phyloP scores from a whole-genome alignment of 2,797 vertebrate genomes.

The Bovichtus variegatus region DNA sequence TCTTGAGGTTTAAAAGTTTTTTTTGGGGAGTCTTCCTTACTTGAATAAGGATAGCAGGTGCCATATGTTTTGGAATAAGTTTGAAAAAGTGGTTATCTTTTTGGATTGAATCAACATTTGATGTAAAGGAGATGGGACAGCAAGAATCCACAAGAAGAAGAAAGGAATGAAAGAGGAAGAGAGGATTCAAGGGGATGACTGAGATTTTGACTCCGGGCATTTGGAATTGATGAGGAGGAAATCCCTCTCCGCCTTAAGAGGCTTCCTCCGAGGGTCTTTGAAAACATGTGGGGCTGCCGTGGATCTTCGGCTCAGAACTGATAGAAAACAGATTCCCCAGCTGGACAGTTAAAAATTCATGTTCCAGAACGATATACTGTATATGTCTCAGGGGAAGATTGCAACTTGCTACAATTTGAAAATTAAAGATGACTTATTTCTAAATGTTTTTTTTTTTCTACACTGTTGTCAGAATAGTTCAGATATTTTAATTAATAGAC shows the following conservation, averaged over 20 bases:
- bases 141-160: slow-evolving; percentile 36
- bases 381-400: background rate
- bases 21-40: background rate
- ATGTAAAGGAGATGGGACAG: slow-evolving; percentile 43
- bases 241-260: slow-evolving; percentile 70
- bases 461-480: background rate
- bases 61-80: background rate
- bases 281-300: slow-evolving; percentile 58
- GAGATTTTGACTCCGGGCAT: slow-evolving; percentile 50
- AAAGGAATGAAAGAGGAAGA: slow-evolving; percentile 50
- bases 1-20: background rate
- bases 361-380: slow-evolving; percentile 5
- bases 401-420: slow-evolving; percentile 21
- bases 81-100: background rate
- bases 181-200: slow-evolving; percentile 56
- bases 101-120: slow-evolving; percentile 9
- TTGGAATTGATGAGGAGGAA: slow-evolving; percentile 74
- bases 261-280: slow-evolving; percentile 62
- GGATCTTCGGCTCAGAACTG: slow-evolving; percentile 50
- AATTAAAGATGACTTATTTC: slow-evolving; percentile 26
- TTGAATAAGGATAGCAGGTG: background rate
- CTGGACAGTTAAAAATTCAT: slow-evolving; percentile 41
- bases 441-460: slow-evolving; percentile 13
- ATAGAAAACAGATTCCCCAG: slow-evolving; percentile 67
- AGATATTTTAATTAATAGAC: background rate